Evolutionary conservation across 37 sponge, comb jelly and placozoan species (phyloP).

Genomic region (Halichondria panicea): DNA sequence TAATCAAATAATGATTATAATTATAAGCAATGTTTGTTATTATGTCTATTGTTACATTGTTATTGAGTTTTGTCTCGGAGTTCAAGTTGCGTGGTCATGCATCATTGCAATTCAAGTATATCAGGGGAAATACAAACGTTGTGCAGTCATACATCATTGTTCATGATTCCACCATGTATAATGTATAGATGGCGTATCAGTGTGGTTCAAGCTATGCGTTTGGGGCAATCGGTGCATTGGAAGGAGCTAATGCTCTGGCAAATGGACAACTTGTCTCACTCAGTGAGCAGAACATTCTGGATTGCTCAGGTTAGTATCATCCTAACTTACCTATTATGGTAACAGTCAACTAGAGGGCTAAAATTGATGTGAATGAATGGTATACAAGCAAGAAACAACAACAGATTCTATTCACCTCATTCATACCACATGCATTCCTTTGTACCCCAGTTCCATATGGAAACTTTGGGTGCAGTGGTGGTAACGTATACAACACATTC

Average conservation of each 20-base stretch:
- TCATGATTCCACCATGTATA: too few species aligned
- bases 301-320: slow-evolving; percentile 40
- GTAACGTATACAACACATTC: slow-evolving; percentile 55
- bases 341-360: slow-evolving; percentile 50
- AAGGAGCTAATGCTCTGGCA: slow-evolving; percentile 53
- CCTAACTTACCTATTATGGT: not conserved
- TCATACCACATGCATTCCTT: not conserved
- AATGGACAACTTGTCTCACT: slow-evolving; percentile 66
- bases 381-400: not conserved
- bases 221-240: slow-evolving; percentile 68
- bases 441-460: slow-evolving; percentile 40
- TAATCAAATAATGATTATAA: not conserved
- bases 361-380: slow-evolving; percentile 26
- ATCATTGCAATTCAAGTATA: too few species aligned
- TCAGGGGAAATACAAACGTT: too few species aligned
- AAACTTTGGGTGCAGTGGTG: slow-evolving; percentile 76
- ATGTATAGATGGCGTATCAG: not conserved
- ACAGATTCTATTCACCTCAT: not conserved
- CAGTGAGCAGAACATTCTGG: slow-evolving; percentile 55
- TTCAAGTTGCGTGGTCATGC: too few species aligned
- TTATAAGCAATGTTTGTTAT: not conserved
- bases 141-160: too few species aligned
- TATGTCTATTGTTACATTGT: not conserved
- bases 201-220: slow-evolving; percentile 88
- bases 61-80: not conserved